Base-by-base conservation (phyloP, 2,113 vertebrate genomes). In the Polypterus senegalus region DNA sequence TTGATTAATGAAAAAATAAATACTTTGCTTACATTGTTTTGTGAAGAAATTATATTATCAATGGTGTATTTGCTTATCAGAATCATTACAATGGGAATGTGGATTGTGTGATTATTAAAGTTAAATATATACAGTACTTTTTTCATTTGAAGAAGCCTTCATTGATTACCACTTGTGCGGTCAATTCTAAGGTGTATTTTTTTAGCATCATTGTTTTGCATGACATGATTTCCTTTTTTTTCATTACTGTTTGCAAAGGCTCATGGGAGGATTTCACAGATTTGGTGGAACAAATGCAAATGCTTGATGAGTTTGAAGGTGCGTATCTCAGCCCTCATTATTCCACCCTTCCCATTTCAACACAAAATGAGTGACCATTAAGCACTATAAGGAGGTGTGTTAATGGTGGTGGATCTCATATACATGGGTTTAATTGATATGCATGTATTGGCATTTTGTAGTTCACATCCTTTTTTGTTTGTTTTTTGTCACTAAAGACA, bases 211-310 rank as follows among this genome's bases (percentile, higher is more conserved):
- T 59, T 65, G 76, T 27, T 85, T 81, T 84, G 87, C 89, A 90
- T 91, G 87, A 90, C 82, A 68, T 78, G 76, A 79, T 82, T 76
- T 82, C 61, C 61, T 69, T 73, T 69, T 67, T 67, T 69, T 82
- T 69, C 79, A 86, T 85, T 83, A 79, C 85, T 74, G 77, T 89
- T 89, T 86, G 85, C 88, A 91, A 92, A 92, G 88, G 88, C 86
- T 92, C 89, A 88, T 92, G 89, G 88, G 90, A 91, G 89, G 88
- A 92, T 92, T 91, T 92, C 86, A 92, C 89, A 88, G 87, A 89
- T 83, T 88, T 90, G 88, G 83, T 91, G 89, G 86, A 91, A 77
- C 87, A 87, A 86, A 89, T 92, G 86, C 84, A 88, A 63, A 71
- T 74, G 72, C 85, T 78, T 76, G 73, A 81, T 89, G 89, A 90